Evolutionary conservation across 2,797 vertebrate genomes (phyloP).

Genomic region (Sebastolobus altivelis): DNA sequence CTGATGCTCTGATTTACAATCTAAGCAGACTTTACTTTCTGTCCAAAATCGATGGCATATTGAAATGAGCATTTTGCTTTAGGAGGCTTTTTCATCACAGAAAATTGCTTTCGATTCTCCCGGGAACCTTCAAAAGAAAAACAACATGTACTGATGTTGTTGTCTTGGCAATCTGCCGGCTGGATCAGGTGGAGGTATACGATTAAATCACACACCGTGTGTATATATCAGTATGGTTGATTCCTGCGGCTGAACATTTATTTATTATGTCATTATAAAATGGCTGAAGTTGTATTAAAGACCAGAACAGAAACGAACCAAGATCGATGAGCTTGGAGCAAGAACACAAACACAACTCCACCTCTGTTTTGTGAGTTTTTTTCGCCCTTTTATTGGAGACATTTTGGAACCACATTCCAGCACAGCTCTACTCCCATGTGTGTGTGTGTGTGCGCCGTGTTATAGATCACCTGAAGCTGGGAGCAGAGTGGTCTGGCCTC

Average conservation of each 20-base stretch:
- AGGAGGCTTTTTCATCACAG: constrained; percentile 37
- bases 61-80: constrained; percentile 41
- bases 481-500: constrained; percentile 46
- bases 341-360: constrained; percentile 2
- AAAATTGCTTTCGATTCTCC: constrained; percentile 44
- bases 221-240: background rate
- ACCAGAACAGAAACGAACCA: background rate
- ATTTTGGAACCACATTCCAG: constrained; percentile 20
- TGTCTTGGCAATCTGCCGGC: constrained; percentile 35
- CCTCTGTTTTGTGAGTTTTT: background rate
- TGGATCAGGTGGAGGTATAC: constrained; percentile 52
- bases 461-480: constrained; percentile 59
- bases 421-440: constrained; percentile 1
- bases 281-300: background rate
- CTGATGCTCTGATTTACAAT: constrained; percentile 15
- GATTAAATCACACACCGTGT: constrained; percentile 13
- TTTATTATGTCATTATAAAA: constrained; percentile 2
- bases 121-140: constrained; percentile 16
- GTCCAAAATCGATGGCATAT: constrained; percentile 36
- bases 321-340: background rate
- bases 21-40: background rate
- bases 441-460: background rate
- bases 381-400: background rate
- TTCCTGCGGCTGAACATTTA: background rate
- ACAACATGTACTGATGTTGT: constrained; percentile 27